Percentiles rank a stretch among this genome's conserved stretches.
Evolutionary conservation across 2,888 invertebrate genomes (phyloP).

Genomic region (Apoderus coryli): DNA sequence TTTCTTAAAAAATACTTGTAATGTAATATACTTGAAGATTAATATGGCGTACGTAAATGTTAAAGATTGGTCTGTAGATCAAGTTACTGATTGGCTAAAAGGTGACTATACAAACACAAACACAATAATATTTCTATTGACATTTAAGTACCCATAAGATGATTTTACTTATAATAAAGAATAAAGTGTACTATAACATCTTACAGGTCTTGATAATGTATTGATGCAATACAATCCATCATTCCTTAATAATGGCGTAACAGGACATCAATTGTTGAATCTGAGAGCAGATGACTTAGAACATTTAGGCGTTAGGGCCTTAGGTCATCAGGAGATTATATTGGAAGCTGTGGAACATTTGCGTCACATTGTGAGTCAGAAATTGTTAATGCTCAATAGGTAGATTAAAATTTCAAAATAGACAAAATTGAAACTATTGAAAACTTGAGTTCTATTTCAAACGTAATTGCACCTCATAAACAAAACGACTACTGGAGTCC

Average conservation of each 20-base stretch:
- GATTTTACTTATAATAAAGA: no score
- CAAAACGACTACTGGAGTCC: no score
- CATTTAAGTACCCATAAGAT: no score
- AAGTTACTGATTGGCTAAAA: slow-evolving; percentile 83
- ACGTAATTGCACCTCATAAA: not conserved
- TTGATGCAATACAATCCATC: slow-evolving; percentile 61
- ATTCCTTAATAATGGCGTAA: slow-evolving; percentile 67
- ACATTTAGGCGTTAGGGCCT: slow-evolving; percentile 66
- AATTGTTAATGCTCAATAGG: no score
- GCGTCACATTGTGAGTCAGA: slow-evolving; percentile 73
- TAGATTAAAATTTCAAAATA: no score
- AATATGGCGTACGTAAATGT: slow-evolving; percentile 70
- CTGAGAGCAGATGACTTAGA: slow-evolving; percentile 81
- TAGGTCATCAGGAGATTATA: slow-evolving; percentile 89
- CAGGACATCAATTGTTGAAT: slow-evolving; percentile 68
- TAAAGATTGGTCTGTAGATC: slow-evolving; percentile 79
- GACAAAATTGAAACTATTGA: no score
- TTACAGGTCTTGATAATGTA: slow-evolving; percentile 60
- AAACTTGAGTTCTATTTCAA: no score
- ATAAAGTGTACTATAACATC: slow-evolving; percentile 27
- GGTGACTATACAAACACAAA: slow-evolving; percentile 42
- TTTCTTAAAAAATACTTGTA: not conserved
- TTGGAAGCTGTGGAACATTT: slow-evolving; percentile 86
- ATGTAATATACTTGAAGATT: no score
- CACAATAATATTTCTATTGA: no score